Evolutionary conservation across 2,113 vertebrate species (phyloP), one percentile per base, ranked within the genome.

Genomic region (Oreochromis tanganicae): DNA sequence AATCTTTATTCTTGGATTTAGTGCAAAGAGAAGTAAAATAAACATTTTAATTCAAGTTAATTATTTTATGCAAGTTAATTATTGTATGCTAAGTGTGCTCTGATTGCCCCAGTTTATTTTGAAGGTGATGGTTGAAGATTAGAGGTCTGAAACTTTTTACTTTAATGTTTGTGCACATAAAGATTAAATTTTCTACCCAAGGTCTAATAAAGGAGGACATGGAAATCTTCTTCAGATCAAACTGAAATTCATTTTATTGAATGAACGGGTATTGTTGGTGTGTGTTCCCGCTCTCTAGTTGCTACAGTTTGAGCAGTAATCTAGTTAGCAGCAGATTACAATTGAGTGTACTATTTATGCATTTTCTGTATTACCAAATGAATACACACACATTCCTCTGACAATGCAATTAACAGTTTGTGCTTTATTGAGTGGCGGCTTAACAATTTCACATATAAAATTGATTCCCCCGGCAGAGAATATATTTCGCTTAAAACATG

Each of bases 1-100:
- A 43, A 71, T 71, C 38, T 71, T 71, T 71, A 10, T 16, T 71
- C 66, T 71, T 71, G 66, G 38, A 71, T 71, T 71, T 43, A 71
- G 66, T 71, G 38, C 7, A 71, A 71, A 71, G 38, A 27, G 13
- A 24, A 43, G 12, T 43, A 43, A 71, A 71, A 71, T 71, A 71
- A 43, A 24, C 13, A 43, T 24, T 71, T 43, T 71, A 71, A 1
- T 43, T 71, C 5, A 43, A 43, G 66, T 4, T 43, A 71, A 71
- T 71, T 68, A 68, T 68, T 41, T 38, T 21, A 68, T 61, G 29
- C 34, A 66, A 66, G 34, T 38, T 36, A 66, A 66, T 66, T 43
- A 43, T 43, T 43, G 1, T 43, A 43, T 43, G 66, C 66, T 16
- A 24, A 43, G 1, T 27, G 66, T n/a, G 36, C 66, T 71, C 66